Base-by-base conservation (phyloP, 2,113 vertebrate species). In the Orthonyx spaldingii region DNA sequence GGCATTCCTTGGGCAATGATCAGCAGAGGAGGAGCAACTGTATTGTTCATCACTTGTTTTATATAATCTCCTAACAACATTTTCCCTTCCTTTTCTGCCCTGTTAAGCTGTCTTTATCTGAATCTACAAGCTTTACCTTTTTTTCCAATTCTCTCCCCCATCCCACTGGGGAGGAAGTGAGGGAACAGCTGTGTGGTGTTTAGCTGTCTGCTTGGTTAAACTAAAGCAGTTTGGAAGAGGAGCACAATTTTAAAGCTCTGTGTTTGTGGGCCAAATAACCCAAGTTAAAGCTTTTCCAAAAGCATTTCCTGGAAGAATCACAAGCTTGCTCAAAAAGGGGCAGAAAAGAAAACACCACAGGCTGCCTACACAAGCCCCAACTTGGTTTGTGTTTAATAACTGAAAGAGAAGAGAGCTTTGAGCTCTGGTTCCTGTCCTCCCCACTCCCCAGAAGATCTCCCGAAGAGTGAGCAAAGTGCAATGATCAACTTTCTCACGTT, bases 401-500 rank as follows among this genome's bases (percentile, higher is more conserved):
- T 37, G 20, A 41, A 81, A 70, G 30, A 55, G 32, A 50, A 60
- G 66, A 79, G 47, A 22, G 14, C 47, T 89, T 71, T 68, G 42
- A 71, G 68, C 57, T 71, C 22, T 2, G 4, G 17, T 76, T 76
- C 21, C 22, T 39, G 37, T 72, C 71, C 21, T 76, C 33, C 28
- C 47, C 9, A 6, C 26, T 91, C 7, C 16, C 12, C 14, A 22
- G 53, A 60, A 30, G 14, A 49, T 30, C 32, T 59, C 46, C 35
- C 4, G 2, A 60, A 60, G 21, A 52, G 11, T 1, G 1, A 2
- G 1, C 3, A 0, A 91, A 83, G n/a, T 26, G 37, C 46, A 79
- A 16, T 27, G 35, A 68, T 27, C 39, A 42, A 10, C 28, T 66
- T 71, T 53, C 19, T 80, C 28, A n/a, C 30, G 8, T 5, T 76